Evolutionary conservation across 2,888 invertebrate genomes (phyloP).

Genomic region (Cryptus viduatorius): DNA sequence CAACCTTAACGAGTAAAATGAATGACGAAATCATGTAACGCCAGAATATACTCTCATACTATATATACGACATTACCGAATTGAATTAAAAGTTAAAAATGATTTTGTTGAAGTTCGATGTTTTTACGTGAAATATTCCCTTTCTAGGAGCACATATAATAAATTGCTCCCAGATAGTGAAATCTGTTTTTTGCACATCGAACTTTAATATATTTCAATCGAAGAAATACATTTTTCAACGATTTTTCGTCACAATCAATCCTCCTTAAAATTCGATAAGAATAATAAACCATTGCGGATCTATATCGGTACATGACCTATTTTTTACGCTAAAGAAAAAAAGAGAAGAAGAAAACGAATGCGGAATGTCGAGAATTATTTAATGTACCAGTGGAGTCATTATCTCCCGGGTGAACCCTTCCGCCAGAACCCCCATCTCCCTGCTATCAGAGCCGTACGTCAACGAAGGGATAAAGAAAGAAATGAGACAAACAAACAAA

Average conservation of each 20-base stretch:
- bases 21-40: neutral
- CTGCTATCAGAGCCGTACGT: slow-evolving; percentile 65
- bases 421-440: slow-evolving; percentile 14
- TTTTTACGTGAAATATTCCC: neutral
- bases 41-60: neutral
- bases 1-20: neutral
- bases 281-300: neutral
- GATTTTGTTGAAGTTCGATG: neutral
- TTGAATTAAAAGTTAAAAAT: neutral
- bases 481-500: slow-evolving; percentile 62
- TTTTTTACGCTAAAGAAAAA: neutral
- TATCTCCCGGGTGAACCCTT: slow-evolving; percentile 13
- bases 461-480: slow-evolving; percentile 71
- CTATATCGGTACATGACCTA: neutral
- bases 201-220: neutral
- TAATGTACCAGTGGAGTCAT: slow-evolving; percentile 4
- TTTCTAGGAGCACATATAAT: neutral
- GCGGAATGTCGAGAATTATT: neutral
- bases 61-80: neutral
- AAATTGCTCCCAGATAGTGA: neutral
- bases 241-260: neutral
- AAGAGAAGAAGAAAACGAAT: neutral
- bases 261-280: neutral
- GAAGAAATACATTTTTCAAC: neutral
- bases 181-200: neutral